Evolutionary conservation across 1,140 invertebrate genomes (phyloP), one percentile per base, ranked within the genome.

Genomic region (Drusus annulatus): DNA sequence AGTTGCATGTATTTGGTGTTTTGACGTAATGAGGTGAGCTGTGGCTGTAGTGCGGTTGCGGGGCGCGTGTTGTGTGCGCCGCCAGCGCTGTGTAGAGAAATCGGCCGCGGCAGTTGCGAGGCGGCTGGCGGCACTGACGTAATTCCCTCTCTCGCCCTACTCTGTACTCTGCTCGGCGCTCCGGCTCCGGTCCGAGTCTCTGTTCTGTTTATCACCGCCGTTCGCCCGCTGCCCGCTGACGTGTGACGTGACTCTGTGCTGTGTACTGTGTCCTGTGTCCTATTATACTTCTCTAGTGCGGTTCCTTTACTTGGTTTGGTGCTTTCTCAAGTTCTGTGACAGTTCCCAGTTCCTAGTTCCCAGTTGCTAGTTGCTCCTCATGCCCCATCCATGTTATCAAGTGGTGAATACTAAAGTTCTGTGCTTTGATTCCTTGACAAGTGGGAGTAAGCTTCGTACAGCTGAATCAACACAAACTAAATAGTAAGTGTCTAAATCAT

Each of bases 71-170:
- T 45, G 36, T 45, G 69, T 28, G 25, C 73, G 52, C 50, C 73
- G 45, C 73, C 10, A 75, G 73, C 73, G 73, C 69, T 17, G 45
- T 23, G 68, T 17, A 21, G 68, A 71, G 68, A 71, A 71, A 71
- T 71, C 68, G 56, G 56, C 65, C 74, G 68, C 74, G 68, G 28
- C 56, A 76, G 80, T 76, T 76, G 80, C 68, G 65, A 71, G 31
- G 45, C 71, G 71, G 69, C 56, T 19, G 60, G 63, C 65, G 50
- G 62, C 51, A 63, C 62, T 65, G 62, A 65, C 62, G 62, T 65
- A 65, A 65, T 65, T 65, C 62, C 62, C 36, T 45, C 36, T 28
- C 51, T 45, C 68, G 77, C 23, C 77, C 45, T 71, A 52, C 68
- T 79, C 50, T 51, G 52, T 45, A 45, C 36, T 45, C 36, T 45